A percentile compares a stretch with the other conserved stretches of the same genome.
These are phyloP conservation scores for Gambusia yucatana DNA, from an alignment of 2,797 vertebrate species.

Conservation along the genomic window DNA sequence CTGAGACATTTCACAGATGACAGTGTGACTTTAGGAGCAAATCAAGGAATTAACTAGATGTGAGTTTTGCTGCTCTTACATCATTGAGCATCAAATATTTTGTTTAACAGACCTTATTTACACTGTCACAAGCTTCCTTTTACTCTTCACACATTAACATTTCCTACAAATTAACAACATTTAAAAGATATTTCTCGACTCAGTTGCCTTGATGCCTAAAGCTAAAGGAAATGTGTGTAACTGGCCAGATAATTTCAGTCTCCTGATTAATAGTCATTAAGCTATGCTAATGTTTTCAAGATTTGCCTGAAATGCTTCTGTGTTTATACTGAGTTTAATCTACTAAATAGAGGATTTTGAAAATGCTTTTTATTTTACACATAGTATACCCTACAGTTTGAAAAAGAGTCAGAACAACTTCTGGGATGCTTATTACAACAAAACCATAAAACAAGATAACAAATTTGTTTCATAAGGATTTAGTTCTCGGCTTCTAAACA, in stretches of 20 bases:
- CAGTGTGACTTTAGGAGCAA: conserved; percentile 50
- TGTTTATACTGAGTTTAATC: neutral
- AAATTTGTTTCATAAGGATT: neutral
- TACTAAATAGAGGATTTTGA: neutral
- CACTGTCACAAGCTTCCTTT: conserved; percentile 36
- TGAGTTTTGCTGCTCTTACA: conserved; percentile 48
- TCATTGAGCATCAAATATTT: conserved; percentile 40
- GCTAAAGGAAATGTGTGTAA: conserved; percentile 47
- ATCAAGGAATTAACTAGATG: conserved; percentile 63
- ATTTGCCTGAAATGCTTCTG: conserved; percentile 3
- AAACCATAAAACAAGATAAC: neutral
- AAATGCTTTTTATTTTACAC: neutral
- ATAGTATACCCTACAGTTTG: neutral
- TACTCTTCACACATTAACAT: conserved; percentile 53
- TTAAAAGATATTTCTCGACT: conserved; percentile 52
- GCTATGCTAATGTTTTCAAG: conserved; percentile 22
- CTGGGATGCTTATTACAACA: neutral
- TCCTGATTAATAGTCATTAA: conserved; percentile 19
- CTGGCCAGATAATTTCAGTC: conserved; percentile 43
- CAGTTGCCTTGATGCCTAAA: conserved; percentile 40
- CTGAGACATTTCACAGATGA: conserved; percentile 54
- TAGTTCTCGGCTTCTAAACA: neutral
- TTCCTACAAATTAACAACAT: conserved; percentile 33
- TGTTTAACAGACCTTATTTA: conserved; percentile 49
- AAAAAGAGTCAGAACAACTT: neutral